These are phyloP conservation scores for Macrosiphum euphorbiae DNA, from an alignment of 2,888 invertebrate genomes.

Conservation along the genomic window DNA sequence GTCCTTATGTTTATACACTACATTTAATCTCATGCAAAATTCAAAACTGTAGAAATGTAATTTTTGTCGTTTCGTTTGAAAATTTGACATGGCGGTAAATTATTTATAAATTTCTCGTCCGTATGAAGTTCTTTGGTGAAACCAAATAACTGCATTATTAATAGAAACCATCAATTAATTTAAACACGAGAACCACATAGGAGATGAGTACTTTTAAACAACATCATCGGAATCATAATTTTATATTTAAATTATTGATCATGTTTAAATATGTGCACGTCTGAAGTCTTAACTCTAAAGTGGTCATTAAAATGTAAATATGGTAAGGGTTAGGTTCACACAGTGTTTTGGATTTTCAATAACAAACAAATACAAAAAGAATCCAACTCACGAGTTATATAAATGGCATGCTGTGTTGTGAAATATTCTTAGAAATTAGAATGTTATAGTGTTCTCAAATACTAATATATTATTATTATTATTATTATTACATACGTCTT, in stretches of 20 bases:
- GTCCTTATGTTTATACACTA: constrained; percentile 4
- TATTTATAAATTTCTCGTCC: neutral
- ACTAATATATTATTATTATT: neutral
- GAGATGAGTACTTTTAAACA: neutral
- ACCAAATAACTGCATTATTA: neutral
- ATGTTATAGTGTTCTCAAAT: neutral
- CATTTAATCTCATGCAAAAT: constrained; percentile 7
- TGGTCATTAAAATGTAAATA: neutral
- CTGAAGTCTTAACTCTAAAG: neutral
- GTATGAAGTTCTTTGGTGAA: neutral
- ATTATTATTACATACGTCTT: neutral
- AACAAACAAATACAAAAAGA: neutral
- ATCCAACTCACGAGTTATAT: neutral
- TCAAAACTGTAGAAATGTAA: neutral
- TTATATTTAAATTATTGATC: neutral
- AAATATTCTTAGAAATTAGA: neutral
- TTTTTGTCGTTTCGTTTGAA: constrained; percentile 7
- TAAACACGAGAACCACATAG: neutral
- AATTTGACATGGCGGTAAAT: neutral
- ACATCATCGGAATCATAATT: neutral
- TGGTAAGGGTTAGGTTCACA: neutral
- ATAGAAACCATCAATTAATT: neutral
- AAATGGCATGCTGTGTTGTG: neutral
- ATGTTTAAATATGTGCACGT: neutral
- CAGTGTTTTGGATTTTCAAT: neutral